Evolutionary conservation across 2,888 invertebrate genomes (phyloP).

Genomic region (Subacronicta megacephala): DNA sequence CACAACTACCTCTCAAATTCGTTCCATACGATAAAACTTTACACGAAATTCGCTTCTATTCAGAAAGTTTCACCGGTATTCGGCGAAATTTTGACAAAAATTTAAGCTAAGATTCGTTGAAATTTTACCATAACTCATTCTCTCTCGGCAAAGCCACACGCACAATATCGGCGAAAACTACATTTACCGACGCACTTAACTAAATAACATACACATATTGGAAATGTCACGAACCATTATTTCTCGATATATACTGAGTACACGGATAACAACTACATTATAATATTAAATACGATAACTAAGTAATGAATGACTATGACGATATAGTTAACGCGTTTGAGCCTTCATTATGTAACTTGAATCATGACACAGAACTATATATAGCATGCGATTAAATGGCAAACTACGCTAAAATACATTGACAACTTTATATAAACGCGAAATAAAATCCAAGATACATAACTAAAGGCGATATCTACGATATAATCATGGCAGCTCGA

Average conservation of each 20-base stretch:
- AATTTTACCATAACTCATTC: conserved; percentile 23
- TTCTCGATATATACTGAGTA: conserved; percentile 80
- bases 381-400: conserved; percentile 54
- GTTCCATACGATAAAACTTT: conserved; percentile 12
- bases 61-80: conserved; percentile 25
- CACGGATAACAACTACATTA: conserved; percentile 69
- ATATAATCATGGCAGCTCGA: conserved; percentile 82
- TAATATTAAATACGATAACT: conserved; percentile 68
- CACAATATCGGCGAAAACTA: conserved; percentile 43
- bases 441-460: conserved; percentile 73
- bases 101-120: conserved; percentile 49
- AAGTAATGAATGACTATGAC: conserved; percentile 77
- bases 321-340: conserved; percentile 66
- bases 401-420: conserved; percentile 45
- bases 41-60: conserved; percentile 24
- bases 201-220: conserved; percentile 76
- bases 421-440: conserved; percentile 40
- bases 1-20: conserved; percentile 36
- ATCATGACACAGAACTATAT: conserved; percentile 40
- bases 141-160: conserved; percentile 27
- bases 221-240: conserved; percentile 88
- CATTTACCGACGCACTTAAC: conserved; percentile 52
- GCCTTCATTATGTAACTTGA: conserved; percentile 80
- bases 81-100: conserved; percentile 34
- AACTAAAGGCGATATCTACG: conserved; percentile 71